These are phyloP conservation scores for Diloba caeruleocephala DNA, from an alignment of 2,888 invertebrate genomes.

Conservation along the genomic window DNA sequence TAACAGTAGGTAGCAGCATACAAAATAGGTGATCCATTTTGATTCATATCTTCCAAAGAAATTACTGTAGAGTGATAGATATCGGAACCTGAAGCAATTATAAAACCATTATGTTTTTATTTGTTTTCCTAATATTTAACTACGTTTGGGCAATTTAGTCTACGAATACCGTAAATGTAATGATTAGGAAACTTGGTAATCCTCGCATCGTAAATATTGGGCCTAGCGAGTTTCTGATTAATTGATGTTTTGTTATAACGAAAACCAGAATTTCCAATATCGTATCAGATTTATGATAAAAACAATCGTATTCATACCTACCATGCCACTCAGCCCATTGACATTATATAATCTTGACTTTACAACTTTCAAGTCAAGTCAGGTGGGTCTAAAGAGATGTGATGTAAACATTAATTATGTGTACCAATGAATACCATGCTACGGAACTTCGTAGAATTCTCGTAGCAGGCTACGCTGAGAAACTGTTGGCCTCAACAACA, in stretches of 20 bases:
- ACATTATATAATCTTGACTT: too few relatives aligned
- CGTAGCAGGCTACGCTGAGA: constrained; percentile 36
- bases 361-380: too few relatives aligned
- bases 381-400: too few relatives aligned
- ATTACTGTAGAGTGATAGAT: constrained; percentile 39
- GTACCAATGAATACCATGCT: constrained; percentile 8
- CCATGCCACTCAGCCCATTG: too few relatives aligned
- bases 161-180: too few relatives aligned
- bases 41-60: constrained; percentile 53
- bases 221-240: too few relatives aligned
- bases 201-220: too few relatives aligned
- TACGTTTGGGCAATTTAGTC: constrained; percentile 2
- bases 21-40: constrained; percentile 37
- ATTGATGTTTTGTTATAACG: too few relatives aligned
- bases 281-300: too few relatives aligned
- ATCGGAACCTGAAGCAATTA: constrained; percentile 58
- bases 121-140: constrained; percentile 3
- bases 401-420: constrained; percentile 8
- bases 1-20: constrained; percentile 1
- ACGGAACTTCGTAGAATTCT: constrained; percentile 31
- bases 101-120: constrained; percentile 51
- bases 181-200: too few relatives aligned
- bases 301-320: too few relatives aligned
- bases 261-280: too few relatives aligned
- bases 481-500: constrained; percentile 20